Conservation (phyloP, 2,888 invertebrate genomes). For the Scaptomyza flava region DNA sequence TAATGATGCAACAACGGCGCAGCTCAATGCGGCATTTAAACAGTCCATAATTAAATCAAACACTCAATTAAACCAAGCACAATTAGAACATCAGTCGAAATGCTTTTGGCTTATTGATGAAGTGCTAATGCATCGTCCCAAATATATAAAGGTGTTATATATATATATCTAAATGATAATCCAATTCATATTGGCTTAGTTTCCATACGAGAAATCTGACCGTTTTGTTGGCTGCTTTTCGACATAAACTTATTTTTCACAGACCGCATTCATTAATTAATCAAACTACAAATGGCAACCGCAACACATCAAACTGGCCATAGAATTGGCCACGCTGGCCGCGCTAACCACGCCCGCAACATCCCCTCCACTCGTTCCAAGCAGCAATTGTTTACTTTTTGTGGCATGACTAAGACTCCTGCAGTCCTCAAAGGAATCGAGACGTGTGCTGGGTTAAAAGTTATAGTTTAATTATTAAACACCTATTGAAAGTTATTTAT, state of each 20-base stretch:
- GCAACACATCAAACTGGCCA: slow-evolving; percentile 60
- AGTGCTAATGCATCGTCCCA: slow-evolving; percentile 29
- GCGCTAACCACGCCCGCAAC: slow-evolving; percentile 11
- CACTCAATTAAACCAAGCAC: slow-evolving; percentile 66
- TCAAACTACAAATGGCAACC: slow-evolving; percentile 46
- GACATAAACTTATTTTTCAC: slow-evolving; percentile 14
- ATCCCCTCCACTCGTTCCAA: neutral
- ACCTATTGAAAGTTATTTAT: slow-evolving; percentile 57
- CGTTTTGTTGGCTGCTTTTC: neutral
- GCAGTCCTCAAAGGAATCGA: slow-evolving; percentile 36
- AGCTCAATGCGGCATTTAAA: slow-evolving; percentile 55
- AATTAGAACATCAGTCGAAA: slow-evolving; percentile 29
- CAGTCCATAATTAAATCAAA: slow-evolving; percentile 73
- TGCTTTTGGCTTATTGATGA: slow-evolving; percentile 38
- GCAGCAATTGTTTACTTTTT: neutral
- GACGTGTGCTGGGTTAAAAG: slow-evolving; percentile 42
- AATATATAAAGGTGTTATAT: neutral
- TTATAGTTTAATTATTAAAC: slow-evolving; percentile 68
- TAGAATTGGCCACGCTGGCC: slow-evolving; percentile 13
- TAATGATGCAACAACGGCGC: slow-evolving; percentile 61
- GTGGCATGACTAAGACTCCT: neutral
- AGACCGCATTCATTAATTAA: slow-evolving; percentile 58
- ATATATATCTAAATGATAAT: neutral
- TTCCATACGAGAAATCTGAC: slow-evolving; percentile 1
- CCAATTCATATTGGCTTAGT: neutral